These are phyloP conservation scores for Albula glossodonta DNA, from an alignment of 2,113 vertebrate genomes.

Conservation along the genomic window DNA sequence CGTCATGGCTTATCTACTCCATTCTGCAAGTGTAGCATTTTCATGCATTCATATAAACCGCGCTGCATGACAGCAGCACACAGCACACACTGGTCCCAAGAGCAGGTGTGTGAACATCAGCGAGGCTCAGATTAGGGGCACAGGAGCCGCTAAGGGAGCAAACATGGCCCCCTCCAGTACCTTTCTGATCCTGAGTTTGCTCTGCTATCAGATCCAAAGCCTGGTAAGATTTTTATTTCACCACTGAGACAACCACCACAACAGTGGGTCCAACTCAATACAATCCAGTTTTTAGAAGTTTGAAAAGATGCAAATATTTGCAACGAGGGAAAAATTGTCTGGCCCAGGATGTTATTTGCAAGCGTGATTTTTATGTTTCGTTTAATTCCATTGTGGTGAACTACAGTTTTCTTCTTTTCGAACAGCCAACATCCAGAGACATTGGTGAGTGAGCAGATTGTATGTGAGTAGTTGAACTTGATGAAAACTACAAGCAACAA, in stretches of 20 bases:
- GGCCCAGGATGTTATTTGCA: background rate
- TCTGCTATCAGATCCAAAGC: slow-evolving; percentile 17
- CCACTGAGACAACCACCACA: too few relatives aligned
- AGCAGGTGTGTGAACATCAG: too few relatives aligned
- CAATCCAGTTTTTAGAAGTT: too few relatives aligned
- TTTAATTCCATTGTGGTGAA: background rate
- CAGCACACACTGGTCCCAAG: background rate
- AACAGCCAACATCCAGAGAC: slow-evolving; percentile 28
- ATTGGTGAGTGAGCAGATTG: slow-evolving; percentile 23
- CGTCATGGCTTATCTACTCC: background rate
- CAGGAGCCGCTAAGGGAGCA: background rate
- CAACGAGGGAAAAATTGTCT: too few relatives aligned
- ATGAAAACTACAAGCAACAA: too few relatives aligned
- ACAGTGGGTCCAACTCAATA: too few relatives aligned
- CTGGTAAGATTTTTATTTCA: slow-evolving; percentile 28
- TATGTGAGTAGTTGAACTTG: background rate
- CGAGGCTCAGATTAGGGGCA: background rate
- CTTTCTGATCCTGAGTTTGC: slow-evolving; percentile 16
- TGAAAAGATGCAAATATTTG: too few relatives aligned
- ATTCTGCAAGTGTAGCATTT: background rate
- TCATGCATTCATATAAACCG: background rate
- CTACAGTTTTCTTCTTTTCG: background rate
- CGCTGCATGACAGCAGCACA: background rate
- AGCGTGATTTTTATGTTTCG: background rate
- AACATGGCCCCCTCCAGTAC: slow-evolving; percentile 14